phyloP scores from a whole-genome alignment of 2,888 invertebrate genomes.

The Cephus runcator region DNA sequence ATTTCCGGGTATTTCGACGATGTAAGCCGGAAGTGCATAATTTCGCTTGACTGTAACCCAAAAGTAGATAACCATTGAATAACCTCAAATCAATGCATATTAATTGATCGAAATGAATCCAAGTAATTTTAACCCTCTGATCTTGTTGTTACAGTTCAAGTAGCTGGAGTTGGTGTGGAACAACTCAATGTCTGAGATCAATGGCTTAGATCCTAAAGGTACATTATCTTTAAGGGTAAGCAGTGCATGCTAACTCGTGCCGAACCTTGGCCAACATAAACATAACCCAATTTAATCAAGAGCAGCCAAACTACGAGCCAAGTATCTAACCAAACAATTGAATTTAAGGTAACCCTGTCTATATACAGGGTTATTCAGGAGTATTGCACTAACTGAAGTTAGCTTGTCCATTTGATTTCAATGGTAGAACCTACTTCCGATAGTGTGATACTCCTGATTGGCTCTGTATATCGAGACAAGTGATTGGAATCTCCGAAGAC shows the following conservation, averaged over 20 bases:
- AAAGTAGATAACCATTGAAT: neutral
- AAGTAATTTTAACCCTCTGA: neutral
- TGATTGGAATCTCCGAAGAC: neutral
- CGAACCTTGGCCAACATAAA: neutral
- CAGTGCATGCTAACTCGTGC: neutral
- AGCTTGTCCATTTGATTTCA: neutral
- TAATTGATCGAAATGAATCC: neutral
- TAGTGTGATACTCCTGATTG: neutral
- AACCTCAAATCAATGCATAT: neutral
- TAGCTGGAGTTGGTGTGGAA: neutral
- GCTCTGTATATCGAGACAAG: neutral
- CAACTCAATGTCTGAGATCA: neutral
- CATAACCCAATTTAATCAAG: neutral
- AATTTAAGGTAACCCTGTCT: neutral
- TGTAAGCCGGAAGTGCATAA: neutral
- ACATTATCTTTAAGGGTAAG: neutral
- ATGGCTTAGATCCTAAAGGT: neutral
- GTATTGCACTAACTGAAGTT: neutral
- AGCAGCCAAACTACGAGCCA: neutral
- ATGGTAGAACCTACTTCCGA: neutral
- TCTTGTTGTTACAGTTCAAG: neutral
- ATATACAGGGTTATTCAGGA: neutral
- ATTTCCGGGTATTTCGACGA: neutral
- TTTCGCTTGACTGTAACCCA: neutral
- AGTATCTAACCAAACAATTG: neutral